Conservation (phyloP, 2,113 vertebrate genomes). For the Myiozetetes cayanensis region DNA sequence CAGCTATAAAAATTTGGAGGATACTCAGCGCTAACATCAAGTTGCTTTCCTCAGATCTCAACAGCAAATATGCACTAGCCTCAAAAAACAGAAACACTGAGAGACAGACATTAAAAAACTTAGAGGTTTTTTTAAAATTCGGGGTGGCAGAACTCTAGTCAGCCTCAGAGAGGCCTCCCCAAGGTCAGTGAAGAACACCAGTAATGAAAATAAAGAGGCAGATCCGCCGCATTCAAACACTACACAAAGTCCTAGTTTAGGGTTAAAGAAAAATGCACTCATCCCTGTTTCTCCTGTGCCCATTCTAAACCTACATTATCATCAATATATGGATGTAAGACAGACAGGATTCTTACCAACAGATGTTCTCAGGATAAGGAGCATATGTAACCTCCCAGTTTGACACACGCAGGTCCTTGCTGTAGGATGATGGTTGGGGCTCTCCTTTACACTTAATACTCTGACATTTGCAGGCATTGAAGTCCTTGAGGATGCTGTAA, state of each 20-base stretch:
- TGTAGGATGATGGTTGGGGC: slow-evolving; percentile 82
- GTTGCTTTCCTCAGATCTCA: background rate
- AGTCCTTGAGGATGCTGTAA: slow-evolving; percentile 90
- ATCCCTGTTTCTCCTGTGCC: background rate
- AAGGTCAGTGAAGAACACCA: background rate
- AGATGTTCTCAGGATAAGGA: slow-evolving; percentile 87
- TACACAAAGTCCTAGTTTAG: background rate
- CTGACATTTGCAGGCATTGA: slow-evolving; percentile 87
- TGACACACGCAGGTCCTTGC: slow-evolving; percentile 72
- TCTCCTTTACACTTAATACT: slow-evolving; percentile 75
- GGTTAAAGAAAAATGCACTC: background rate
- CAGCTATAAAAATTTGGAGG: background rate
- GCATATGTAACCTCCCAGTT: slow-evolving; percentile 85
- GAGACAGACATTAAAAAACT: background rate
- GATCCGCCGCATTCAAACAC: background rate
- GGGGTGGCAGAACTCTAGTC: background rate
- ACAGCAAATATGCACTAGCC: background rate
- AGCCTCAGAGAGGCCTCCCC: background rate
- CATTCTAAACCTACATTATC: background rate
- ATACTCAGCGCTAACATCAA: background rate
- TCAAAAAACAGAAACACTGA: background rate
- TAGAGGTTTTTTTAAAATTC: background rate
- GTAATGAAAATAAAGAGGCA: background rate
- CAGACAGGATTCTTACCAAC: slow-evolving; percentile 79
- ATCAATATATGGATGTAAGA: background rate